These are phyloP conservation scores for Montifringilla adamsi DNA, from an alignment of 2,113 vertebrate genomes.

Conservation along the genomic window DNA sequence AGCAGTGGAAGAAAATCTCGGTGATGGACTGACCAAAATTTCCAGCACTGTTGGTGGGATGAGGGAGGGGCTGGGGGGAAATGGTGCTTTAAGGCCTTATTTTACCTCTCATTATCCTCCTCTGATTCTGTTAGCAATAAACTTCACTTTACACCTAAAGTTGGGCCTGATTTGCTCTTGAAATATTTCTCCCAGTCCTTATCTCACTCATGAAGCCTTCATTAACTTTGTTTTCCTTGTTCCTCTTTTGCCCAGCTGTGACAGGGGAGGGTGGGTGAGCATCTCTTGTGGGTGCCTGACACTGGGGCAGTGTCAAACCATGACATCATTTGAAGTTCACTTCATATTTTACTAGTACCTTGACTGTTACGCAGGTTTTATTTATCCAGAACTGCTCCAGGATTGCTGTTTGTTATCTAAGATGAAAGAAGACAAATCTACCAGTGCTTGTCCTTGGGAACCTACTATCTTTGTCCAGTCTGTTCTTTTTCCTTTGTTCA, in stretches of 20 bases:
- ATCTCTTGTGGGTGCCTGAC: neutral
- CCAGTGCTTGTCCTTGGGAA: neutral
- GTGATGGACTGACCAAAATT: neutral
- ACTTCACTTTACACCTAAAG: neutral
- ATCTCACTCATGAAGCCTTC: neutral
- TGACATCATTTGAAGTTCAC: rapidly evolving
- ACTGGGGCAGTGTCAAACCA: neutral
- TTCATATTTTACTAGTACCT: neutral
- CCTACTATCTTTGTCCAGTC: neutral
- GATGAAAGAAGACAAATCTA: neutral
- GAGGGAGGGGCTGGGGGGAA: too few species aligned
- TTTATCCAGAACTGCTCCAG: neutral
- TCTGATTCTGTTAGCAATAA: neutral
- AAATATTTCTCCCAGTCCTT: neutral
- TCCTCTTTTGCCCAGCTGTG: neutral
- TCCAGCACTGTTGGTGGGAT: rapidly evolving
- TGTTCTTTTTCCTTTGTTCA: neutral
- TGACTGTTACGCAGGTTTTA: neutral
- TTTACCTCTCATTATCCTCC: neutral
- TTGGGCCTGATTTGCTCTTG: neutral
- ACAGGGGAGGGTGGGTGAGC: rapidly evolving
- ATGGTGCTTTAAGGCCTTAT: neutral
- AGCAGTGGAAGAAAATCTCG: neutral
- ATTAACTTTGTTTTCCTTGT: too few species aligned
- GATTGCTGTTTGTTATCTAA: neutral